phyloP scores from a whole-genome alignment of 2,888 invertebrate genomes.

The Palloptera scutellata region DNA sequence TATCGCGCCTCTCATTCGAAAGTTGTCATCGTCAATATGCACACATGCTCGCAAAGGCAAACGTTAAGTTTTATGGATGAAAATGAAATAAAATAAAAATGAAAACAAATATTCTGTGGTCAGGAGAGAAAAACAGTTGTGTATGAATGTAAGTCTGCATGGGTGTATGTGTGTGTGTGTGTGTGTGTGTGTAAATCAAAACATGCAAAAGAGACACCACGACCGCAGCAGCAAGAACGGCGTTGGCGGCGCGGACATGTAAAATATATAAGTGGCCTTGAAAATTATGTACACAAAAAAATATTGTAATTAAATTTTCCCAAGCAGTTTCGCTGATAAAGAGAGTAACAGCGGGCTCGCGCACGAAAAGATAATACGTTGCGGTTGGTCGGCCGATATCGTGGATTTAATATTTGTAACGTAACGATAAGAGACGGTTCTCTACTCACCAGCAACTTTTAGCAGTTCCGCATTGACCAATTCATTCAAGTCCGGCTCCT shows the following conservation, averaged over 20 bases:
- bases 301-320: background rate
- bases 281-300: conserved; percentile 19
- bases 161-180: conserved; percentile 17
- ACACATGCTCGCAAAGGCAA: no score
- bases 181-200: background rate
- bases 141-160: conserved; percentile 36
- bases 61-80: no score
- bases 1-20: no score
- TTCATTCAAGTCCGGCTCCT: conserved; percentile 88
- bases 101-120: background rate
- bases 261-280: conserved; percentile 43
- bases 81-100: background rate
- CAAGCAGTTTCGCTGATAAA: background rate
- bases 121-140: conserved; percentile 9
- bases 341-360: background rate
- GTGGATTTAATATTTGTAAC: no score
- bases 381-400: no score
- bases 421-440: background rate
- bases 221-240: background rate
- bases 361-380: background rate
- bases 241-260: conserved; percentile 31
- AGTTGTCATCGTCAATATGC: no score
- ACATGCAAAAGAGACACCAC: background rate
- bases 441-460: conserved; percentile 80
- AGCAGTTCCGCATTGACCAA: conserved; percentile 87